phyloP scores from a whole-genome alignment of 2,888 invertebrate genomes.

The Pelosia muscerda region DNA sequence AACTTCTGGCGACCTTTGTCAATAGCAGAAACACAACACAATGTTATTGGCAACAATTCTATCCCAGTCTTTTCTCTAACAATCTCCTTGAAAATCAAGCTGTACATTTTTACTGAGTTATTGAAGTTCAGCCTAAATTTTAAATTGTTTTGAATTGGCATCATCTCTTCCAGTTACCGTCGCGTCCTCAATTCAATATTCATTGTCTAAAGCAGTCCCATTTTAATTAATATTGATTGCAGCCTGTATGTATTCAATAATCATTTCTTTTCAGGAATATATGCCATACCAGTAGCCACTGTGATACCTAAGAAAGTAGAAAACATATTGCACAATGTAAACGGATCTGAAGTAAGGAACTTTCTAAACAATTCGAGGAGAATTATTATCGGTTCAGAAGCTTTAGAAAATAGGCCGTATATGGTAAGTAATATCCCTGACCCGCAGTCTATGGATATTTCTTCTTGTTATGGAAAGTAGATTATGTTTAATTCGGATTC shows the following conservation, averaged over 20 bases:
- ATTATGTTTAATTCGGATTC: too few relatives aligned
- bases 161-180: not conserved
- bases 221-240: not conserved
- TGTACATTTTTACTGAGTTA: too few relatives aligned
- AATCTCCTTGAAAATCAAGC: too few relatives aligned
- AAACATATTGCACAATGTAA: constrained; percentile 58
- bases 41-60: too few relatives aligned
- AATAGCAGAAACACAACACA: too few relatives aligned
- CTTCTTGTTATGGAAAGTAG: too few relatives aligned
- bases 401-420: constrained; percentile 62
- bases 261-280: constrained; percentile 55
- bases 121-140: too few relatives aligned
- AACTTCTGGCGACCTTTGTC: not conserved
- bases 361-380: constrained; percentile 66
- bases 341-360: constrained; percentile 53
- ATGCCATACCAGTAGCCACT: constrained; percentile 57
- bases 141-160: too few relatives aligned
- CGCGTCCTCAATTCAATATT: too few relatives aligned
- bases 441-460: too few relatives aligned
- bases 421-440: constrained; percentile 66
- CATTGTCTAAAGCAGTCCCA: too few relatives aligned
- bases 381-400: constrained; percentile 64
- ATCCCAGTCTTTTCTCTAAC: too few relatives aligned
- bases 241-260: not conserved
- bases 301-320: constrained; percentile 59